phyloP scores from a whole-genome alignment of 2,888 invertebrate genomes.

The Hirtodrosophila alboralis region DNA sequence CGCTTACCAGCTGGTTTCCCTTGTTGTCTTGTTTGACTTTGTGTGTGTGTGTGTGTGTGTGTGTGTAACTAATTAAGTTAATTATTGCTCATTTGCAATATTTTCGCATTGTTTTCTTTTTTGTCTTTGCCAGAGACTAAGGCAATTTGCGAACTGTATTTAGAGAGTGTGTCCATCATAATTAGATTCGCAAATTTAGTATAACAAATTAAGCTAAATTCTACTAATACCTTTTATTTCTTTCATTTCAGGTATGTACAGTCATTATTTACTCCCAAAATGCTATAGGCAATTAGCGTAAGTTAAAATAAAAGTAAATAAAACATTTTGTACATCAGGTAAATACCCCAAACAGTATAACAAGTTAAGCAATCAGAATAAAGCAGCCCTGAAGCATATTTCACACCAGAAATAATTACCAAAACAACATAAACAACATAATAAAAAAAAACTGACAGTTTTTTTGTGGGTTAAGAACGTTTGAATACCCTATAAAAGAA shows the following conservation, averaged over 20 bases:
- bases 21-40: conserved; percentile 18
- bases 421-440: conserved; percentile 42
- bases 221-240: conserved; percentile 5
- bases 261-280: conserved; percentile 1
- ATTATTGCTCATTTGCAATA: conserved; percentile 58
- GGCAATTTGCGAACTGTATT: conserved; percentile 12
- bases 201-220: too few relatives aligned
- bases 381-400: conserved; percentile 57
- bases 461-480: too few relatives aligned
- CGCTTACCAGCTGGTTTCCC: too few relatives aligned
- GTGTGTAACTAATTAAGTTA: conserved; percentile 60
- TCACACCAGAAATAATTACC: conserved; percentile 66
- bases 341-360: conserved; percentile 7
- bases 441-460: conserved; percentile 4
- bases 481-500: conserved; percentile 10
- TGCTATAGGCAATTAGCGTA: conserved; percentile 42
- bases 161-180: conserved; percentile 28
- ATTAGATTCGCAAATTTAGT: conserved; percentile 8
- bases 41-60: conserved; percentile 59
- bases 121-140: too few relatives aligned
- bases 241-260: conserved; percentile 56
- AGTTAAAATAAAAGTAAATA: conserved; percentile 23
- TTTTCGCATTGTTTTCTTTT: conserved; percentile 32
- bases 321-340: conserved; percentile 34
- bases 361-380: conserved; percentile 52